Evolutionary conservation across 2,888 invertebrate genomes (phyloP), one percentile per base, ranked within the genome.

Genomic region (Gymnosoma rotundatum): DNA sequence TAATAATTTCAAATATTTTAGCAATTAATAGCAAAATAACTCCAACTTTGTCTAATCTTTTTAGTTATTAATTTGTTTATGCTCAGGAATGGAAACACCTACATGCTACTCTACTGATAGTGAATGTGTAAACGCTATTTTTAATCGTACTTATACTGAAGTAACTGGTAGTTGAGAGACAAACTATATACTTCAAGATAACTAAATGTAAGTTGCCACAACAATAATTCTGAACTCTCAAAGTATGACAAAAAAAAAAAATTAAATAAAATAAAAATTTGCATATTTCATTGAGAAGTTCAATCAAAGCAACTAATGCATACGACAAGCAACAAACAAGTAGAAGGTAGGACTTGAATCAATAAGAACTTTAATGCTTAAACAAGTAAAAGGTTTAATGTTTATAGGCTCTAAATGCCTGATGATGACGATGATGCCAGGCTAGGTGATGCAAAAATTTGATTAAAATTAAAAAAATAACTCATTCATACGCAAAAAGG

Each of bases 211-310:
- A 78, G 75, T 78, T 78, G 64, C 66, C 74, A 82, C 64, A 81
- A 42, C 76, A 73, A 72, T 66, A 66, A 75, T 56, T 75, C 73
- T 66, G 73, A 84, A 82, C 63, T 73, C 61, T 63, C 36, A 56
- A 52, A 61, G 66, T 69, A 42, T 61, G 63, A 79, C 50, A 78
- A 72, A 76, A 66, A 66, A 67, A 61, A 70, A 66, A 67, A 56
- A 78, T 79, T 42, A 48, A 70, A 21, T 10, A 21, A 18, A 32
- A 50, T 6, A 78, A 87, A 89, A 88, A 90, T 89, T 89, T 91
- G 89, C 91, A 91, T 91, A 91, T 91, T 90, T 91, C 90, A 90
- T 91, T 90, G 91, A 90, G 90, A 88, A 90, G 90, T 89, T 90
- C 89, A 90, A 89, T 90, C 89, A 90, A 85, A 85, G 56, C 70